phyloP scores from a whole-genome alignment of 2,797 vertebrate genomes.

The Hypotaenidia okinawae region DNA sequence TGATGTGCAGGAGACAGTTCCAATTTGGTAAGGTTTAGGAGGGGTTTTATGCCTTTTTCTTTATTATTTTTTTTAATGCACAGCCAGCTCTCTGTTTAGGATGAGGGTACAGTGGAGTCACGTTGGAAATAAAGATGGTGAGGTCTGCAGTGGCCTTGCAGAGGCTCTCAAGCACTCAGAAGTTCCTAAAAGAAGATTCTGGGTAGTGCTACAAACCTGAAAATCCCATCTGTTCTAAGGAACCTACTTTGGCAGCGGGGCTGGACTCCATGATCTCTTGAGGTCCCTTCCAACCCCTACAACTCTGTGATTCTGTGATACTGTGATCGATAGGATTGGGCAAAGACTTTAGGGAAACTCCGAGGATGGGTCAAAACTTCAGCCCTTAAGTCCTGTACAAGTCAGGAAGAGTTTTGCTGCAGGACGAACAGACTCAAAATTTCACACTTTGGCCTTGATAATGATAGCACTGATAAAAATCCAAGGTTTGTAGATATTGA shows the following conservation, averaged over 20 bases:
- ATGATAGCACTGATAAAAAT: not conserved
- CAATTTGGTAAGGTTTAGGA: not conserved
- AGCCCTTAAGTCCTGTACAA: not conserved
- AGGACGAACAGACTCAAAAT: not conserved
- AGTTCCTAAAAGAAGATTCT: not conserved
- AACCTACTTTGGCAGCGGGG: too few relatives aligned
- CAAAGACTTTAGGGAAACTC: not conserved
- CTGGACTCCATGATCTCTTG: too few relatives aligned
- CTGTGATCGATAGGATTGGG: accelerated
- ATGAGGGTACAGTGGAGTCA: not conserved
- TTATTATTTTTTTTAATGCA: too few relatives aligned
- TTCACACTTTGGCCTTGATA: not conserved
- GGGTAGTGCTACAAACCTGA: not conserved
- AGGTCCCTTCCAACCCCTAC: too few relatives aligned
- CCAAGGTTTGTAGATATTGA: not conserved
- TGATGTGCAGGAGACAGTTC: conserved; percentile 2
- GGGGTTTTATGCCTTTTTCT: not conserved
- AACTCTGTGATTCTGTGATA: too few relatives aligned
- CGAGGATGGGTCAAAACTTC: accelerated
- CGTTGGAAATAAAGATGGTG: not conserved
- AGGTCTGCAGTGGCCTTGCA: not conserved
- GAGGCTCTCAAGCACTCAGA: not conserved
- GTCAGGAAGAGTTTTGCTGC: not conserved
- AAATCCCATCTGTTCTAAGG: not conserved
- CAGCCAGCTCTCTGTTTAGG: not conserved